These are phyloP conservation scores for Glaucopsyche alexis DNA, from an alignment of 2,888 invertebrate genomes.

Conservation along the genomic window DNA sequence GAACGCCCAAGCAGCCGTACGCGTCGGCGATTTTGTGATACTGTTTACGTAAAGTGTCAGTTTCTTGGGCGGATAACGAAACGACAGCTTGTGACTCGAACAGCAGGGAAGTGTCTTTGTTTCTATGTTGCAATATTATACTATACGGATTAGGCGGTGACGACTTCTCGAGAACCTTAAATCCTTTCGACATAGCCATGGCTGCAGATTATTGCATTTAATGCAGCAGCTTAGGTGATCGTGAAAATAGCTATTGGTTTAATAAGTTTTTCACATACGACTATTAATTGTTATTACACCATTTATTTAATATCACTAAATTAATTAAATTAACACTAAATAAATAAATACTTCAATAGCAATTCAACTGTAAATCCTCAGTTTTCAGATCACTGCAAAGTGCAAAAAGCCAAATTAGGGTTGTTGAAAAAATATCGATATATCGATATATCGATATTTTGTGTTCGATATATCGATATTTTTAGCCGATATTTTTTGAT, in stretches of 20 bases:
- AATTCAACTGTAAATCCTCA: neutral
- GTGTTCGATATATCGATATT: no score
- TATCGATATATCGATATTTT: no score
- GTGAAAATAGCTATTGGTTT: neutral
- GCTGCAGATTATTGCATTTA: conserved; percentile 42
- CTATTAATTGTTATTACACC: neutral
- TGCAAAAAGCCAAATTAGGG: neutral
- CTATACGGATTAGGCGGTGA: conserved; percentile 93
- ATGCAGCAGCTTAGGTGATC: conserved; percentile 24
- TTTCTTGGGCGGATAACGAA: conserved; percentile 91
- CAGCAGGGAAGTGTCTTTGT: conserved; percentile 90
- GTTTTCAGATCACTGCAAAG: conserved; percentile 1
- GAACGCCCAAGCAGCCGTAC: conserved; percentile 96
- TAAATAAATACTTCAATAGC: neutral
- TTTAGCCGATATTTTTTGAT: no score
- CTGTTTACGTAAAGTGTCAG: conserved; percentile 91
- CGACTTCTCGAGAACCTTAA: conserved; percentile 93
- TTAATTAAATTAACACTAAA: neutral
- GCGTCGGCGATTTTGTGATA: conserved; percentile 96
- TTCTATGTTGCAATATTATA: conserved; percentile 92
- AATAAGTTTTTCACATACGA: neutral
- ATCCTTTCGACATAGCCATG: conserved; percentile 97
- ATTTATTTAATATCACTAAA: neutral
- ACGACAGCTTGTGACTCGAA: conserved; percentile 97
- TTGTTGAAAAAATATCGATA: no score